phyloP scores from a whole-genome alignment of 2,888 invertebrate genomes.

The Cyclophora punctaria region DNA sequence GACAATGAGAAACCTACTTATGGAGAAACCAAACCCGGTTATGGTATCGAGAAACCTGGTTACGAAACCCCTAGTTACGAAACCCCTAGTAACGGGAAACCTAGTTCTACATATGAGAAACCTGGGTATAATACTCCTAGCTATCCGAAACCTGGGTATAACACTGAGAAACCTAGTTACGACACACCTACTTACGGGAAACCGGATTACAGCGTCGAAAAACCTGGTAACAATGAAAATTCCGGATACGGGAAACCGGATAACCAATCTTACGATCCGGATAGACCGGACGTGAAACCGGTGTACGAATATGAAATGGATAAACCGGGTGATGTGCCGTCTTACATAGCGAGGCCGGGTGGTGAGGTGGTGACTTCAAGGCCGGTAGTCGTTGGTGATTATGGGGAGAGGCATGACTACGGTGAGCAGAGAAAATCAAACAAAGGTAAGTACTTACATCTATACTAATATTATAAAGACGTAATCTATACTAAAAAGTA shows the following conservation, averaged over 20 bases:
- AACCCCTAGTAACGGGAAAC: conserved; percentile 1
- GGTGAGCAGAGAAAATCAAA: conserved; percentile 20
- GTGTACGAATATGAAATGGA: conserved; percentile 59
- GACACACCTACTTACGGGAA: conserved; percentile 1
- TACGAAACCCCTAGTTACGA: conserved; percentile 4
- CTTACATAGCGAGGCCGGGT: conserved; percentile 44
- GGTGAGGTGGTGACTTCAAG: conserved; percentile 54
- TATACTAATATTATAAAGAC: too few species aligned
- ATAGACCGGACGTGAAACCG: conserved; percentile 41
- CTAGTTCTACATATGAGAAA: conserved; percentile 4
- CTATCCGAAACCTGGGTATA: conserved; percentile 5
- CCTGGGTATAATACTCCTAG: background rate
- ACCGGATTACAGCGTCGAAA: conserved; percentile 2
- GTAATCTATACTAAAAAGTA: too few species aligned
- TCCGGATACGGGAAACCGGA: conserved; percentile 8
- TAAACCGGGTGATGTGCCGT: conserved; percentile 42
- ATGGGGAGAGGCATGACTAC: conserved; percentile 24
- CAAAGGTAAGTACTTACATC: conserved; percentile 41
- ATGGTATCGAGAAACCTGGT: conserved; percentile 7
- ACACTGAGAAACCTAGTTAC: conserved; percentile 3
- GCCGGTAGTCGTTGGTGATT: conserved; percentile 51
- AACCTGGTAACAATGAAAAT: conserved; percentile 4
- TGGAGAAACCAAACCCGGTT: conserved; percentile 2
- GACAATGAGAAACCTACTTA: conserved; percentile 1
- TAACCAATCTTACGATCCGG: conserved; percentile 11